Percentiles rank a stretch among this genome's conserved stretches.
Evolutionary conservation across 2,797 vertebrate species (phyloP).

Genomic region (Characodon lateralis): DNA sequence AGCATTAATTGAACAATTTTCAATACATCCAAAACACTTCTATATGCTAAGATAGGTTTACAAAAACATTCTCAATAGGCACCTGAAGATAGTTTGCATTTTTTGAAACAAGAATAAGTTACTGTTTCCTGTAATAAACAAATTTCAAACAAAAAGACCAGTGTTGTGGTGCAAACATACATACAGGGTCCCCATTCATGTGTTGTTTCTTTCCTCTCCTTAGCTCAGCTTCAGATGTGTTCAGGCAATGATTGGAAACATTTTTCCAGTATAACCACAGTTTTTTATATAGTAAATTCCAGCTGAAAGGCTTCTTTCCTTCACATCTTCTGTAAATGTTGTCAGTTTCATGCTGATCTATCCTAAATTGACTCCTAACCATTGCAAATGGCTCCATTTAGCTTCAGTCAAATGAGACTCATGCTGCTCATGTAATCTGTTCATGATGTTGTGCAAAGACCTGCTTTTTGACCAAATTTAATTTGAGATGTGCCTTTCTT

Average conservation of each 20-base stretch:
- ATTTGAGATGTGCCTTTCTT: slow-evolving; percentile 39
- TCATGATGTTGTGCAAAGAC: slow-evolving; percentile 25
- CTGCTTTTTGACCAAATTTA: slow-evolving; percentile 28
- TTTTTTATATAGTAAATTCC: slow-evolving; percentile 37
- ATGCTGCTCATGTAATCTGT: slow-evolving; percentile 36
- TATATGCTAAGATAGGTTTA: slow-evolving; percentile 69
- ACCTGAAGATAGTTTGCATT: slow-evolving; percentile 80
- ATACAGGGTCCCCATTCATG: slow-evolving; percentile 77
- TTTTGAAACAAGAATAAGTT: slow-evolving; percentile 75
- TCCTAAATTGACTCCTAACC: slow-evolving; percentile 54
- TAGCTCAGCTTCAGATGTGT: slow-evolving; percentile 54
- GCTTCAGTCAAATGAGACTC: slow-evolving; percentile 48
- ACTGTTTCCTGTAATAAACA: slow-evolving; percentile 77
- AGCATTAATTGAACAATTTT: slow-evolving; percentile 64
- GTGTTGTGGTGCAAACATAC: slow-evolving; percentile 57
- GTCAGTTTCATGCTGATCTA: slow-evolving; percentile 50
- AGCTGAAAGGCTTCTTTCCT: slow-evolving; percentile 44
- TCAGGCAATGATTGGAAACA: slow-evolving; percentile 47
- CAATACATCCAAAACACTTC: slow-evolving; percentile 66
- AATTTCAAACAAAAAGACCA: slow-evolving; percentile 66
- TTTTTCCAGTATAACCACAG: slow-evolving; percentile 28
- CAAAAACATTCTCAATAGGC: slow-evolving; percentile 77
- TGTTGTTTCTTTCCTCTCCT: slow-evolving; percentile 39
- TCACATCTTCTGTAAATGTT: slow-evolving; percentile 35
- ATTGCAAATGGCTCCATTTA: slow-evolving; percentile 46